Conservation (phyloP, 2,113 vertebrate genomes). For the Indicator indicator region DNA sequence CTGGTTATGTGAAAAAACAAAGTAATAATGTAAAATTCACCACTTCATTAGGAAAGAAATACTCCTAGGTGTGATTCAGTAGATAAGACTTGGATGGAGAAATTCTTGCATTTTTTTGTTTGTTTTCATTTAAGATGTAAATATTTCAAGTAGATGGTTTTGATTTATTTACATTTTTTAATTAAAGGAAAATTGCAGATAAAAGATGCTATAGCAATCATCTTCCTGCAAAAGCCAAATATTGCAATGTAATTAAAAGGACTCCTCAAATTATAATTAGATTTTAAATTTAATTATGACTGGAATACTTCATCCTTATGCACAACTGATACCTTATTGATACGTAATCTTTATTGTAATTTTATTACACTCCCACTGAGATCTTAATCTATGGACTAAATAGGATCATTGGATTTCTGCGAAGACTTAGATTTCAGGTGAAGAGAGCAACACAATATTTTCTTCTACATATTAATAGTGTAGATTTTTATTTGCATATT, state of each 20-base stretch:
- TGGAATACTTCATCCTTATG: conserved; percentile 71
- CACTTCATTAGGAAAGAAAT: neutral
- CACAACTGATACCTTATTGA: conserved; percentile 74
- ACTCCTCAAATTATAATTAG: conserved; percentile 81
- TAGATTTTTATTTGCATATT: neutral
- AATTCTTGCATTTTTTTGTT: conserved; percentile 40
- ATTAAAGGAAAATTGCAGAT: conserved; percentile 84
- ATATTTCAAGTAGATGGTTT: conserved; percentile 72
- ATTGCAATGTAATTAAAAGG: conserved; percentile 81
- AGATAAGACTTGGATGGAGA: conserved; percentile 28
- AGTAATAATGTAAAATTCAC: neutral
- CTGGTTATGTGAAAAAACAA: neutral
- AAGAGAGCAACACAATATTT: conserved; percentile 12
- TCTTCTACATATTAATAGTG: neutral
- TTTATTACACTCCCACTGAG: conserved; percentile 75
- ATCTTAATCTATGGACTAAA: conserved; percentile 75
- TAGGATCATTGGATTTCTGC: conserved; percentile 67
- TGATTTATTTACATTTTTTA: conserved; percentile 85
- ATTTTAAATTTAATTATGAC: conserved; percentile 83
- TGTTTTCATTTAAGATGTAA: conserved; percentile 68
- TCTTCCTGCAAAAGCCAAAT: conserved; percentile 78
- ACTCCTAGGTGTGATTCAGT: conserved; percentile 39
- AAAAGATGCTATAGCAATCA: conserved; percentile 78
- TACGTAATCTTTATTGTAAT: conserved; percentile 76
- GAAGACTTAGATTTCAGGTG: conserved; percentile 39